Evolutionary conservation across 2,113 vertebrate species (phyloP).

Genomic region (Suricata suricatta): DNA sequence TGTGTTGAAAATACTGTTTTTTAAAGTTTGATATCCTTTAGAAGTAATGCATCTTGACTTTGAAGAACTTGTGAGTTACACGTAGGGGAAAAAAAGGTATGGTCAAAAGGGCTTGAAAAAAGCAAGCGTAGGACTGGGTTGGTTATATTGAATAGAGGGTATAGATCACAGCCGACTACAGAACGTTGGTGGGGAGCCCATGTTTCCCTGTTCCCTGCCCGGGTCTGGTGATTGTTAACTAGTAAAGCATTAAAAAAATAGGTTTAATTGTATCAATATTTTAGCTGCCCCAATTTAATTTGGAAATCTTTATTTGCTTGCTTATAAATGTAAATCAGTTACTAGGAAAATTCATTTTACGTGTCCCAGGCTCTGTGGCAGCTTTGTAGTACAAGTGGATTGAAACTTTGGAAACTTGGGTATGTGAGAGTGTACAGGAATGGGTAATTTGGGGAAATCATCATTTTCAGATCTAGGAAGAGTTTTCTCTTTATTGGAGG

Average conservation of each 20-base stretch:
- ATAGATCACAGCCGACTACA: background rate
- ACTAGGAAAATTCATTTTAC: constrained; percentile 9
- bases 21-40: constrained; percentile 18
- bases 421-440: background rate
- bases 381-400: background rate
- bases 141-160: background rate
- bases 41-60: background rate
- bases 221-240: background rate
- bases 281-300: constrained; percentile 9
- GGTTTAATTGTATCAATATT: background rate
- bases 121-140: background rate
- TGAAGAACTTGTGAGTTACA: background rate
- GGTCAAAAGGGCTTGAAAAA: background rate
- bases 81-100: background rate
- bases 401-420: background rate
- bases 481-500: background rate
- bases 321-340: background rate
- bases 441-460: background rate
- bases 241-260: background rate
- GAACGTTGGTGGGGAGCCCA: background rate
- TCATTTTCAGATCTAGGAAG: background rate
- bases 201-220: background rate
- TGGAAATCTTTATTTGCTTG: background rate
- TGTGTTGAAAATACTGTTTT: constrained; percentile 9
- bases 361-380: background rate